A percentile compares a stretch with the other conserved stretches of the same genome.
Evolutionary conservation across 92 coral and sea anemone species (phyloP).

Genomic region (Phenganax subtilis): DNA sequence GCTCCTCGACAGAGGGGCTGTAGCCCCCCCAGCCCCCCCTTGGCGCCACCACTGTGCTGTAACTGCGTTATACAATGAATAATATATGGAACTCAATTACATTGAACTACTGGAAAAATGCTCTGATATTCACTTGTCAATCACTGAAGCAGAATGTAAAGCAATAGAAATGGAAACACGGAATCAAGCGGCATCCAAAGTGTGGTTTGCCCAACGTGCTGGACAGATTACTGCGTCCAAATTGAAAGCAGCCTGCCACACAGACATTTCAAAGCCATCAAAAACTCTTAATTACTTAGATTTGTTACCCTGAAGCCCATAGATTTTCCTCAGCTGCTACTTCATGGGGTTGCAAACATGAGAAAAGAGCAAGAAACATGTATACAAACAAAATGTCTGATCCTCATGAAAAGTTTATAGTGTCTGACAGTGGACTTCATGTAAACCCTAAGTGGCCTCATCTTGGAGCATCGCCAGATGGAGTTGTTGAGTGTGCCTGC

Average conservation of each 20-base stretch:
- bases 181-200: background rate
- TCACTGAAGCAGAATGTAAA: background rate
- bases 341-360: slow-evolving; percentile 52
- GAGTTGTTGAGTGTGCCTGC: slow-evolving; percentile 38
- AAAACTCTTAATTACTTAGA: background rate
- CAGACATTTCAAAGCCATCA: background rate
- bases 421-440: slow-evolving; percentile 24
- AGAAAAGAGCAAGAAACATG: slow-evolving; percentile 28
- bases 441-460: slow-evolving; percentile 39
- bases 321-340: background rate
- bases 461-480: slow-evolving; percentile 49
- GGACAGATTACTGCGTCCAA: background rate
- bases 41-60: too few relatives aligned
- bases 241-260: background rate
- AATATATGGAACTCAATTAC: background rate
- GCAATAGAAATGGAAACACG: background rate
- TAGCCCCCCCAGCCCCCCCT: too few relatives aligned
- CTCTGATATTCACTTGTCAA: background rate
- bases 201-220: background rate
- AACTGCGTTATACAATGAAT: background rate
- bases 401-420: slow-evolving; percentile 20
- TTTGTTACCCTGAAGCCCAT: background rate
- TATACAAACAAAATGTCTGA: slow-evolving; percentile 17
- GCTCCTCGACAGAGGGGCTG: too few relatives aligned
- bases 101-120: background rate